phyloP scores from a whole-genome alignment of 23 tunicate genomes.

The Styela clava region DNA sequence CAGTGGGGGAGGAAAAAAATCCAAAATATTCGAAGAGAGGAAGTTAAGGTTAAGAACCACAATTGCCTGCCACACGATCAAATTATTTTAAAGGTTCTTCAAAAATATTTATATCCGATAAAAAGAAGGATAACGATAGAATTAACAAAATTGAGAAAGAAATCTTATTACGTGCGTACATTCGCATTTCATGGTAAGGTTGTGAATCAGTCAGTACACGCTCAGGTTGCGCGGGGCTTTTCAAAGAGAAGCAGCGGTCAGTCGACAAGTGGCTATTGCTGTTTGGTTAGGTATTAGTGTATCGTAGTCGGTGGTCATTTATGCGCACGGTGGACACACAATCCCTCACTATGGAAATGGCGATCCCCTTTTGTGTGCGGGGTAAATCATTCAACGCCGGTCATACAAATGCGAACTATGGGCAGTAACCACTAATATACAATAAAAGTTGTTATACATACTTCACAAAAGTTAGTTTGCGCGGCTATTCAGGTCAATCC shows the following conservation, averaged over 20 bases:
- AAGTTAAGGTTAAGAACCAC: no score
- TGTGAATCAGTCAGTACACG: no score
- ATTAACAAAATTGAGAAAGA: no score
- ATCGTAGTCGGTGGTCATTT: neutral
- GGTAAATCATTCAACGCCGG: neutral
- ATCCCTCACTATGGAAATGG: neutral
- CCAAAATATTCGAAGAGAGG: no score
- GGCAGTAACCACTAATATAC: neutral
- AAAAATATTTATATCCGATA: no score
- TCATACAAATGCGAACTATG: neutral
- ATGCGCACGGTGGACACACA: neutral
- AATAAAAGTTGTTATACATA: neutral
- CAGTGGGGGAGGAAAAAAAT: no score
- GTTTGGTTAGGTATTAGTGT: neutral
- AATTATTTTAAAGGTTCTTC: no score
- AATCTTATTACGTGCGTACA: no score
- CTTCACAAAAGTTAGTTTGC: neutral
- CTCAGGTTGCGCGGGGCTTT: no score
- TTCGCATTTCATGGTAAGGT: no score
- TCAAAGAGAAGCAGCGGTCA: neutral
- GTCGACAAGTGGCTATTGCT: neutral
- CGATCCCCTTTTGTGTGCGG: neutral
- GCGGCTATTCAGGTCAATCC: neutral
- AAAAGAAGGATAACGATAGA: no score
- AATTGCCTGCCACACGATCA: no score